Percentiles rank a stretch among this genome's conserved stretches.
Evolutionary conservation across 2,113 vertebrate genomes (phyloP).

Genomic region (Manacus vitellinus): DNA sequence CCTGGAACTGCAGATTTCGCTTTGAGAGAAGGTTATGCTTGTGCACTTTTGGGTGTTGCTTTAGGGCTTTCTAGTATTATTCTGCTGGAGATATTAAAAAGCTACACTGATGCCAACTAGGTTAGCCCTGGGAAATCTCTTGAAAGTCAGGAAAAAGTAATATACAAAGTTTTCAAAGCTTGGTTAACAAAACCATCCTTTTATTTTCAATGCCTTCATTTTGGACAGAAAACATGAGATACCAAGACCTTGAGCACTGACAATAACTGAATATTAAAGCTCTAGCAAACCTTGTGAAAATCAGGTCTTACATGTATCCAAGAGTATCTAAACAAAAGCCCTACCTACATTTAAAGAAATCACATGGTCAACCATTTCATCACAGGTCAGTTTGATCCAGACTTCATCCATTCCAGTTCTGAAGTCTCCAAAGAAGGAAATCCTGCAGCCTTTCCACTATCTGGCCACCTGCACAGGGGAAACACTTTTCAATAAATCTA

Average conservation of each 20-base stretch:
- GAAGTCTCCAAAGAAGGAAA: background rate
- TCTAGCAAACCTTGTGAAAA: background rate
- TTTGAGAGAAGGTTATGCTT: background rate
- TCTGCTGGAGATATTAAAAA: background rate
- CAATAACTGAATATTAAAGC: background rate
- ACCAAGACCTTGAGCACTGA: background rate
- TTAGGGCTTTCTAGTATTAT: background rate
- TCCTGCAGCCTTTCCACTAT: background rate
- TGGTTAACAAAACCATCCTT: background rate
- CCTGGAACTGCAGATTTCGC: background rate
- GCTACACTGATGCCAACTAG: background rate
- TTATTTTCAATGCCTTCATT: background rate
- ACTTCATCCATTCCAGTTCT: background rate
- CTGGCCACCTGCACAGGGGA: background rate
- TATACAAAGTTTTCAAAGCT: background rate
- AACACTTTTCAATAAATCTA: background rate
- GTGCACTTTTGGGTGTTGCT: background rate
- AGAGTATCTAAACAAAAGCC: background rate
- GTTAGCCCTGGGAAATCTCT: background rate
- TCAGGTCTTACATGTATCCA: background rate
- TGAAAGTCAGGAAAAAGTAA: background rate
- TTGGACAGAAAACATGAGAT: background rate
- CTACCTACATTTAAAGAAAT: background rate
- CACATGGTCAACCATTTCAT: background rate
- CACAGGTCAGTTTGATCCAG: background rate